Evolutionary conservation across 2,888 invertebrate species (phyloP).

Genomic region (Stomorhina lunata): DNA sequence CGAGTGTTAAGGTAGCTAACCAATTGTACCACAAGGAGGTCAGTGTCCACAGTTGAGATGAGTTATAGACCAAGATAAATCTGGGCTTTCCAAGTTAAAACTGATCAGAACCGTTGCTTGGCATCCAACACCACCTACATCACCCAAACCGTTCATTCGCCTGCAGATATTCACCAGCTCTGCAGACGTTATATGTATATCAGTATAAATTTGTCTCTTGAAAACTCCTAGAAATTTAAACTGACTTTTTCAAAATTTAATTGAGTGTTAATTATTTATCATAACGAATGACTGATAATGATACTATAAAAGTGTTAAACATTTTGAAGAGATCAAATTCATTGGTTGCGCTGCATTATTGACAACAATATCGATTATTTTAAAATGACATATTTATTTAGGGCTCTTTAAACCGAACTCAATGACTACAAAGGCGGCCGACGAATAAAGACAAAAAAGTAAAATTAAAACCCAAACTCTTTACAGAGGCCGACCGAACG

Average conservation of each 20-base stretch:
- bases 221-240: no score
- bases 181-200: no score
- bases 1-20: no score
- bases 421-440: slow-evolving; percentile 24
- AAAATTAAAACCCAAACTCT: background rate
- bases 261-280: slow-evolving; percentile 33
- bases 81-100: no score
- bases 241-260: slow-evolving; percentile 9
- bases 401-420: background rate
- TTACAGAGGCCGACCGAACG: background rate
- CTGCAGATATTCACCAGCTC: no score
- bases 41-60: no score
- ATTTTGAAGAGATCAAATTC: slow-evolving; percentile 10
- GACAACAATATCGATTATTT: slow-evolving; percentile 46
- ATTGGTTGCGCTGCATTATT: slow-evolving; percentile 56
- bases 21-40: no score
- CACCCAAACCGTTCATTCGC: no score
- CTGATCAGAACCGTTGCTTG: no score
- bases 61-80: no score
- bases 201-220: no score
- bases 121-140: no score
- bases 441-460: background rate
- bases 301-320: background rate
- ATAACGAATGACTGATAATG: background rate
- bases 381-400: slow-evolving; percentile 57